These are phyloP conservation scores for Clarias batrachus DNA, from an alignment of 2,113 vertebrate species.

Conservation along the genomic window DNA sequence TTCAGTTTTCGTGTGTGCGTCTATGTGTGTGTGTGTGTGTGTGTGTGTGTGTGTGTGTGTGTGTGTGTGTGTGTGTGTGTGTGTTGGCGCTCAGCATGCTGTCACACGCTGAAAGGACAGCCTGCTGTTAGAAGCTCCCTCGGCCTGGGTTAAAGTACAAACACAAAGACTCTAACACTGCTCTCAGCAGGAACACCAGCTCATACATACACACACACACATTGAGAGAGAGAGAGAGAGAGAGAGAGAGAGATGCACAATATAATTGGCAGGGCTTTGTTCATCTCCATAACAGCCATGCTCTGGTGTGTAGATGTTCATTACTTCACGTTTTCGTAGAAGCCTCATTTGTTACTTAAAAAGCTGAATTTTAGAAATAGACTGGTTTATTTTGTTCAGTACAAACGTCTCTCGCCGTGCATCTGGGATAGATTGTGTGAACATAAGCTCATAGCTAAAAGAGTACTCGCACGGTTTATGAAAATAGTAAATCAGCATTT, in stretches of 20 bases:
- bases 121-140: slow-evolving; percentile 37
- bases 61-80: slow-evolving; percentile 34
- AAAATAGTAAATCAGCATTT: neutral
- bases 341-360: slow-evolving; percentile 5
- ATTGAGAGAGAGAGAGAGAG: neutral
- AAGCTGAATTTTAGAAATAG: neutral
- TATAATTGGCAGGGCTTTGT: slow-evolving; percentile 22
- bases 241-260: neutral
- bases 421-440: neutral
- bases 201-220: slow-evolving; percentile 4
- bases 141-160: slow-evolving; percentile 31
- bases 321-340: slow-evolving; percentile 8
- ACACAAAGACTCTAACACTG: slow-evolving; percentile 32
- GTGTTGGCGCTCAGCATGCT: slow-evolving; percentile 30
- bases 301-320: slow-evolving; percentile 5
- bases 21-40: slow-evolving; percentile 26
- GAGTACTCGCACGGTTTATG: neutral
- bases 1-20: slow-evolving; percentile 16
- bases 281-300: slow-evolving; percentile 12
- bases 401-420: neutral
- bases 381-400: neutral
- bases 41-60: slow-evolving; percentile 37
- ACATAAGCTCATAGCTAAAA: neutral
- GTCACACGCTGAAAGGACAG: slow-evolving; percentile 38
- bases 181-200: slow-evolving; percentile 31